Evolutionary conservation across 2,113 vertebrate species (phyloP), one percentile per base, ranked within the genome.

Genomic region (Caranx ignobilis): DNA sequence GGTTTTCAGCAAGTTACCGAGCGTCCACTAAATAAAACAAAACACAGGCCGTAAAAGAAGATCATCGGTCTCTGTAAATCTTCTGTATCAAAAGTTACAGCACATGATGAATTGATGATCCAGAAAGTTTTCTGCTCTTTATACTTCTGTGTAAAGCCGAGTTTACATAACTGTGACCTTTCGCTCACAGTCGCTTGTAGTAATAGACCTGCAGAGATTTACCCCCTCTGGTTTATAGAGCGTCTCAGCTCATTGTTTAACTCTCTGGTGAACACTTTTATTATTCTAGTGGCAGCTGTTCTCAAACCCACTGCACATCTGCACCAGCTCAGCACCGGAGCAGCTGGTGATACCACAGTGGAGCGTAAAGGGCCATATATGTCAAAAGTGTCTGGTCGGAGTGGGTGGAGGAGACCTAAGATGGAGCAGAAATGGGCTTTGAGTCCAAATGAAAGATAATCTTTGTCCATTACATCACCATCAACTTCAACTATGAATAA

Each of bases 51-150:
- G 52, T 9, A 48, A 18, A 66, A 9, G 15, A 21, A 75, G n/a
- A 2, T 47, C 34, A 54, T 11, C 10, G 61, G 67, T 75, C 62
- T 81, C 71, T 21, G 18, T 61, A 63, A 35, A 54, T 73, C 69
- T 45, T 69, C 31, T 5, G n/a, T 61, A 13, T 18, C 45, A 45
- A 16, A 69, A 74, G 50, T 21, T 43, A 19, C 19, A 77, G 12
- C 12, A 4, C 12, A 15, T 34, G 21, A 41, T 62, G 45, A 69
- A 69, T 52, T 6, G 34, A 26, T 26, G 5, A 11, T 16, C n/a
- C 13, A 55, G 5, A 0, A 57, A 26, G 47, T 47, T 39, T 32
- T 35, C 1, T 34, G 37, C 8, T 39, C 7, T 50, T 2, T 13
- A 26, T 26, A 26, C 26, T 26, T 5, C 5, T 65, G 12, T 47